Base-by-base conservation (phyloP, 2,888 invertebrate genomes). In the Escarpia spicata region DNA sequence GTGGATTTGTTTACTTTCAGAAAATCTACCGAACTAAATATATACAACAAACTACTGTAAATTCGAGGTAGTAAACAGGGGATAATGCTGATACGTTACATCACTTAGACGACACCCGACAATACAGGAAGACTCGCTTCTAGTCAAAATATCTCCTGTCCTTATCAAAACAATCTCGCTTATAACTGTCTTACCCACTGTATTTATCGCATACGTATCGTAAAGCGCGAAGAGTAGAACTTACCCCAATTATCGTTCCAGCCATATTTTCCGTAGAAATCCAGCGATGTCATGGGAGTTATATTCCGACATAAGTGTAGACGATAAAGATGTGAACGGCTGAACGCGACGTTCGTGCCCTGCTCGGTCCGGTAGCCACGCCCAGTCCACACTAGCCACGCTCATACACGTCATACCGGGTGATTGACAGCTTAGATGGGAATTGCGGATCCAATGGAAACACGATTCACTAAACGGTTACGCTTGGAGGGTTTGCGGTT, bases 281-380 rank as follows among this genome's bases (percentile, higher is more conserved):
- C 75, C 75, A 75, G 75, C 75, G n/a, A n/a, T 75, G 75, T 75
- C 75, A 75, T 75, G 75, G 75, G 75, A 75, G 75, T 26, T 26
- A 75, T 75, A 75, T 75, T 75, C 75, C 75, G 75, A 75, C 75
- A 75, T 75, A 75, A 75, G 75, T 75, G 75, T 75, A 26, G 75
- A 75, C 75, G 75, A 75, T 75, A 75, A 75, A 75, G 26, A 75
- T 26, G 75, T 75, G 75, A 75, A 26, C 26, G 75, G 75, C 15
- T 75, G 19, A 75, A 26, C 26, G 75, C 75, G 26, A 75, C 26
- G 52, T 52, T 75, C 75, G 19, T 75, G n/a, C 75, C 75, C 75
- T 75, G 26, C 75, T 75, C 19, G 3, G 75, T 26, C 75, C n/a
- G 75, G n/a, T 75, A 75, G 75, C 75, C 75, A 75, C 75, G 75